These are phyloP conservation scores for Boulengeromyrus knoepffleri DNA, from an alignment of 2,113 vertebrate species.

Conservation along the genomic window DNA sequence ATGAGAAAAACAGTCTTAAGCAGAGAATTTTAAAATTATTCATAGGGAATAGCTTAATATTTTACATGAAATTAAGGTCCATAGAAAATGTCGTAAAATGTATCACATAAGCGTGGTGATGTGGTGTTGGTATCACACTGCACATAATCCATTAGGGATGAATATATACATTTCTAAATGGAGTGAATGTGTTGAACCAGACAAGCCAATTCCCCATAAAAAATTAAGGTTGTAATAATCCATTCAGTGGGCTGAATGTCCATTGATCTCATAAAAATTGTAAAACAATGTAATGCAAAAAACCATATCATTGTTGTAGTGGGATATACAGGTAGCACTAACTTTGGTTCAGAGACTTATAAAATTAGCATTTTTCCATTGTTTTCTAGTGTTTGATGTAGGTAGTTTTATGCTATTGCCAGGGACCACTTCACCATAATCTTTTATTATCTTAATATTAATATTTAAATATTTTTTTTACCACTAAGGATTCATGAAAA, in stretches of 20 bases:
- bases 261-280: neutral
- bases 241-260: neutral
- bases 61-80: neutral
- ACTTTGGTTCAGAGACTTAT: neutral
- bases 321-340: neutral
- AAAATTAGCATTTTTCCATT: neutral
- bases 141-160: neutral
- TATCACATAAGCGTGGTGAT: neutral
- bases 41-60: neutral
- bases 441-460: neutral
- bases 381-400: neutral
- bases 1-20: neutral
- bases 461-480: neutral
- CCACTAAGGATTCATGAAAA: neutral
- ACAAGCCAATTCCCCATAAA: neutral
- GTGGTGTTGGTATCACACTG: neutral
- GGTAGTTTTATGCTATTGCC: neutral
- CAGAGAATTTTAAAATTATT: neutral
- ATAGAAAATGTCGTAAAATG: neutral
- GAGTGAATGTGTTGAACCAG: neutral
- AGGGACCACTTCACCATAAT: neutral
- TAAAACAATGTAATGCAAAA: neutral
- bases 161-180: neutral
- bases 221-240: neutral
- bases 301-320: neutral